phyloP scores from a whole-genome alignment of 2,797 vertebrate genomes.

The Phataginus tricuspis region DNA sequence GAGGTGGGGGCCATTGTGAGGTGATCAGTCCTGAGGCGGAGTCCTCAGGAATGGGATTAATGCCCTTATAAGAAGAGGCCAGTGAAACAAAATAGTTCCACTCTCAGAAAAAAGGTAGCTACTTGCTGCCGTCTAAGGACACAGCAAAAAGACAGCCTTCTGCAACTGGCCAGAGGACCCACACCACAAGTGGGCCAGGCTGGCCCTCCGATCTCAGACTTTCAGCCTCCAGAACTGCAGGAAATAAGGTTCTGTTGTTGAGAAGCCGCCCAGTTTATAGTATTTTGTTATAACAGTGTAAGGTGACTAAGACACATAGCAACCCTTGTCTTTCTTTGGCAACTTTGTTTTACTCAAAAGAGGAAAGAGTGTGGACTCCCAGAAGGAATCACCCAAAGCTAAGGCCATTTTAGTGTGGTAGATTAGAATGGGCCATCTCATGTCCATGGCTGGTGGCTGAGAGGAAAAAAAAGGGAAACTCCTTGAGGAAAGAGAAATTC shows the following conservation, averaged over 20 bases:
- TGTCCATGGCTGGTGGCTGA: neutral
- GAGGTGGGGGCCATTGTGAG: neutral
- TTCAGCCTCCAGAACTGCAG: neutral
- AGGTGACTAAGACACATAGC: neutral
- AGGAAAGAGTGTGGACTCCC: neutral
- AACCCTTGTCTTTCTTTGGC: conserved; percentile 14
- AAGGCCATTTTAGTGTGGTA: neutral
- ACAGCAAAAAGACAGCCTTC: neutral
- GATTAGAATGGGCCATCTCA: neutral
- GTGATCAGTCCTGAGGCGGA: neutral
- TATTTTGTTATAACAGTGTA: neutral
- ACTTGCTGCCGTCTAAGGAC: neutral
- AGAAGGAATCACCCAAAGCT: neutral
- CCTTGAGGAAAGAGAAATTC: neutral
- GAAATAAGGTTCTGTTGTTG: neutral
- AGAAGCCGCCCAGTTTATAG: neutral
- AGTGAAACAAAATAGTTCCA: neutral
- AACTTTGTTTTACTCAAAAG: conserved; percentile 39
- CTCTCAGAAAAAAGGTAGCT: neutral
- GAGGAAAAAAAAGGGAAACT: conserved; percentile 3
- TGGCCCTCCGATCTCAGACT: neutral
- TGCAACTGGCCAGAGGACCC: neutral
- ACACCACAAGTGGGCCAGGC: neutral
- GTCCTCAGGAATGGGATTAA: neutral
- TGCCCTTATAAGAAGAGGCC: neutral